These are phyloP conservation scores for Apodemus agrarius DNA, from an alignment of 2,797 vertebrate genomes.

Conservation along the genomic window DNA sequence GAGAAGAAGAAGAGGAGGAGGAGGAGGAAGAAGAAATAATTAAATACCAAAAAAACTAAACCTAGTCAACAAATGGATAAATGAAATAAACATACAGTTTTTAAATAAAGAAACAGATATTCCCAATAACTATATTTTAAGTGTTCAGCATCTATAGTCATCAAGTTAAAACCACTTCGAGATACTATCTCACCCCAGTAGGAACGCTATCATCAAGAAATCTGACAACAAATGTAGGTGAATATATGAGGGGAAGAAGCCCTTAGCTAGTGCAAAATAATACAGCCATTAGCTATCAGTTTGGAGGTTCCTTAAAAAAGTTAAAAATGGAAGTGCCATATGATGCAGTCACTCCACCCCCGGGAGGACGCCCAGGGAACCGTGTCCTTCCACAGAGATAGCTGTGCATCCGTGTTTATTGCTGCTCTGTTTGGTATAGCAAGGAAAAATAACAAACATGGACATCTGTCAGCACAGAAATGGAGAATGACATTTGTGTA, in stretches of 20 bases:
- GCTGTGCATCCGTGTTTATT: background rate
- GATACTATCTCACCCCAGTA: background rate
- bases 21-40: background rate
- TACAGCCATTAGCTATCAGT: background rate
- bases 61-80: background rate
- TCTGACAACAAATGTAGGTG: background rate
- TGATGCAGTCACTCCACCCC: background rate
- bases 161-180: background rate
- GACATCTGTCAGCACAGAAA: background rate
- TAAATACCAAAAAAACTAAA: background rate
- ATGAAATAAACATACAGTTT: background rate
- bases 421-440: background rate
- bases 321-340: background rate
- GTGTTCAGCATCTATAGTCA: background rate
- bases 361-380: no score
- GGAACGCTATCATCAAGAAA: background rate
- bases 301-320: no score
- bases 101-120: background rate
- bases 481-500: background rate
- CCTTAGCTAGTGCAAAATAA: background rate
- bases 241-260: no score
- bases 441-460: no score
- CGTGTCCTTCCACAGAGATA: background rate
- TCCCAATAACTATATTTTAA: background rate
- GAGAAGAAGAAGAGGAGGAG: no score